These are phyloP conservation scores for Chouioia cunea DNA, from an alignment of 2,888 invertebrate genomes.

Conservation along the genomic window DNA sequence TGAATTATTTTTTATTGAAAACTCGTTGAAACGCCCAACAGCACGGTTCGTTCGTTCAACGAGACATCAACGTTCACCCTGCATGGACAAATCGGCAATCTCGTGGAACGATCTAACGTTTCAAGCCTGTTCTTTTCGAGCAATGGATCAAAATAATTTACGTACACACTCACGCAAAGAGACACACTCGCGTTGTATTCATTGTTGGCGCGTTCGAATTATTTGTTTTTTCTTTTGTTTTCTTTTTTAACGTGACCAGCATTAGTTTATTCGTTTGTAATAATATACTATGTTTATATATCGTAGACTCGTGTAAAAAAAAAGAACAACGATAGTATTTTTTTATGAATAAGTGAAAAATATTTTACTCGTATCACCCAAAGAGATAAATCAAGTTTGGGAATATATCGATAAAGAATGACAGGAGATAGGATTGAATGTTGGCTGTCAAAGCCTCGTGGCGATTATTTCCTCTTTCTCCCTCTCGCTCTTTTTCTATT, in stretches of 20 bases:
- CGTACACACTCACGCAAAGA: conserved; percentile 30
- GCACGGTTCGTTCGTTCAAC: conserved; percentile 16
- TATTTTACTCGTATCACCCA: conserved; percentile 29
- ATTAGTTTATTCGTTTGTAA: conserved; percentile 1
- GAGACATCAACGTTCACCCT: neutral
- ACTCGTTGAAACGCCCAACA: conserved; percentile 35
- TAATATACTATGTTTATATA: conserved; percentile 13
- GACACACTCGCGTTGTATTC: conserved; percentile 23
- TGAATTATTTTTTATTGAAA: no score
- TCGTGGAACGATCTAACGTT: neutral
- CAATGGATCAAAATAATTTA: conserved; percentile 27
- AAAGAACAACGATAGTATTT: conserved; percentile 6
- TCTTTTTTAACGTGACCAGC: neutral
- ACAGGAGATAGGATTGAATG: conserved; percentile 8
- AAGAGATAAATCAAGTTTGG: conserved; percentile 6
- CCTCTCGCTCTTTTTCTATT: neutral
- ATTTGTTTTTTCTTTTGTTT: neutral
- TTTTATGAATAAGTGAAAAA: conserved; percentile 33
- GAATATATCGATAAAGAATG: conserved; percentile 19
- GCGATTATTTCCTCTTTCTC: neutral
- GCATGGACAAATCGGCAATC: neutral
- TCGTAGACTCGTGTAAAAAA: conserved; percentile 5
- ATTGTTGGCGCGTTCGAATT: conserved; percentile 10
- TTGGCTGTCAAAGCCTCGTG: conserved; percentile 26
- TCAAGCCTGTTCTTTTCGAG: conserved; percentile 11